Base-by-base conservation (phyloP, 2,113 vertebrate species). In the Sclerurus mexicanus region DNA sequence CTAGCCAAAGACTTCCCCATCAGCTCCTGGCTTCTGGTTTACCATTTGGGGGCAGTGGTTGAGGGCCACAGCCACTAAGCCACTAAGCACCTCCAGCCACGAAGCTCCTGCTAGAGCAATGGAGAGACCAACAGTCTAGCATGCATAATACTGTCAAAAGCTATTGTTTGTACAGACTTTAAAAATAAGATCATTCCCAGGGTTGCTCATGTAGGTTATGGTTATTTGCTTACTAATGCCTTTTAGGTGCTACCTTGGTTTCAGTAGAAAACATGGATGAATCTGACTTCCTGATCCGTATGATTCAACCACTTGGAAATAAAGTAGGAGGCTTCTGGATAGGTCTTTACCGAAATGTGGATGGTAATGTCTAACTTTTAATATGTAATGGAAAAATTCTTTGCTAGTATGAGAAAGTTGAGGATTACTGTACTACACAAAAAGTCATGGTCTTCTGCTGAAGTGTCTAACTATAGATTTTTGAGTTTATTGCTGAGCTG, bases 321-420 rank as follows among this genome's bases (percentile, higher is more conserved):
- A 97, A 97, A 87, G 79, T 97, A 33, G 96, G 94, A 88, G 93
- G 93, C 17, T 99, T 99, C 97, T 99, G 99, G 99, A 98, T 98
- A 83, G 99, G 99, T 89, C 94, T 99, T 75, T 99, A 98, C 67
- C 98, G 67, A 94, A 99, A 98, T 86, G 97, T 99, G 44, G 98
- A 98, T 93, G 98, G 99, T 99, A 98, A 95, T 40, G 20, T 11
- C n/a, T 64, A 44, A 49, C 6, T 72, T 75, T 46, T 30, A 71
- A 22, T 50, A 73, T 79, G 40, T 59, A 52, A 49, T 17, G 49
- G 25, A 17, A 74, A 85, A 93, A 63, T 39, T 4, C 8, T 53
- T 92, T 67, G 7, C 19, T 76, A 74, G 31, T 37, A 47, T 7
- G 2, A 50, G 14, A 71, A 94, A 93, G 76, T 7, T 16, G 17